Base-by-base conservation (phyloP, 2,888 invertebrate genomes). In the Stenolophus ochropezus region DNA sequence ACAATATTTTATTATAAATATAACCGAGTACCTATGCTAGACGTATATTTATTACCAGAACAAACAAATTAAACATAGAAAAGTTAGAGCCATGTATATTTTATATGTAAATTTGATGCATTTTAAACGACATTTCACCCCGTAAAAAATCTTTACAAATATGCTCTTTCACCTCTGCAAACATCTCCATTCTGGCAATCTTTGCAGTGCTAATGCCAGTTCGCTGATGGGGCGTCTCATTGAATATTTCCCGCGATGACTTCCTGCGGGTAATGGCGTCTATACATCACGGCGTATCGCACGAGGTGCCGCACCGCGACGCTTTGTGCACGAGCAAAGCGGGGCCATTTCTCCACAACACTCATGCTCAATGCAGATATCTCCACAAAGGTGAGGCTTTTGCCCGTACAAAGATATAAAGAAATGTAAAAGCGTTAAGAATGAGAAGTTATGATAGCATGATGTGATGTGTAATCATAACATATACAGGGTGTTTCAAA, bases 191-290 rank as follows among this genome's bases (percentile, higher is more conserved):
- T 42, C 33, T 42, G 33, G 33, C 33, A 42, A 42, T 42, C 33
- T 42, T 42, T 42, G 11, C 33, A 42, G 33, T 33, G 65, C 65
- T 69, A 69, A 69, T 69, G 65, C 33, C 11, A 21, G 14, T 11
- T 25, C 23, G 20, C 20, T 56, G 21, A 21, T 56, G 56, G 56
- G 25, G 61, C 61, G 47, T 49, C 49, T 78, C 78, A 78, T 78
- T 69, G 79, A 79, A 79, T 69, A 79, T 79, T 79, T 69, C 78
- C 51, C 51, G 56, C 25, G 71, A 53, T 56, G 71, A 51, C 73
- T 80, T 73, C 80, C 80, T 53, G 80, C 20, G 56, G 33, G 56
- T 56, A 73, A 80, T 73, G 51, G 73, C 20, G 47, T 58, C 71
- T 21, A 53, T 47, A 49, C 78, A 78, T 78, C 42, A 51, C 51